Evolutionary conservation across 2,113 vertebrate genomes (phyloP).

Genomic region (Gopherus evgoodei): DNA sequence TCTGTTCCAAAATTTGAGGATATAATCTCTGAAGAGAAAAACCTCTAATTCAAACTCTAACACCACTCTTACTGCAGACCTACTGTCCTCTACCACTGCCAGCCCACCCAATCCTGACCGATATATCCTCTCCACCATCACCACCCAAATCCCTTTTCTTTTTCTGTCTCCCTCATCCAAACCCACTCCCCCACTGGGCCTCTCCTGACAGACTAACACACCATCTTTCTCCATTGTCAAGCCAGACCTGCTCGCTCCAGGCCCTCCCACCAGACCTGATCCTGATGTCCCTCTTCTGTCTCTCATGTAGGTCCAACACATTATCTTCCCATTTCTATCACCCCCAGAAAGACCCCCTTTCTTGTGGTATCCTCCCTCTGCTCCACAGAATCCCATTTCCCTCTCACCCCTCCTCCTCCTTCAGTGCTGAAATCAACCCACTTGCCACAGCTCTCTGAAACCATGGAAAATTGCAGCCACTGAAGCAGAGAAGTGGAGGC

Average conservation of each 20-base stretch:
- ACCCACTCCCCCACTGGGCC: rapidly evolving
- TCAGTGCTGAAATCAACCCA: background rate
- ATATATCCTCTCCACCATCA: background rate
- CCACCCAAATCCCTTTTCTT: background rate
- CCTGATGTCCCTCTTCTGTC: background rate
- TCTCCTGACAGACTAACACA: rapidly evolving
- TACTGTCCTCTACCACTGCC: background rate
- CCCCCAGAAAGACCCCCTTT: background rate
- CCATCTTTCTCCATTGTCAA: background rate
- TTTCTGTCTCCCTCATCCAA: background rate
- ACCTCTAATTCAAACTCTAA: background rate
- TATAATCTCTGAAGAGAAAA: background rate
- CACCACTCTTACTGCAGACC: background rate
- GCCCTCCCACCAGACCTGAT: background rate
- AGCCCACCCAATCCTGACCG: background rate
- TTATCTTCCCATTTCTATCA: rapidly evolving
- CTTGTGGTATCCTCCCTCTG: background rate
- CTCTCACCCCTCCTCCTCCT: background rate
- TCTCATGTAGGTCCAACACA: background rate
- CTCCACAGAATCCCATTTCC: background rate
- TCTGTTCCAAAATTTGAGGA: background rate
- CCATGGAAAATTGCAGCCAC: background rate
- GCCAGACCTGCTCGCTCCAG: background rate
- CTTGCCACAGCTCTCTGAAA: background rate
- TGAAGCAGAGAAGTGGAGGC: background rate